Percentiles rank a stretch among this genome's conserved stretches.
Evolutionary conservation across 1,140 invertebrate genomes (phyloP).

Genomic region (Macrobrachium nipponense): DNA sequence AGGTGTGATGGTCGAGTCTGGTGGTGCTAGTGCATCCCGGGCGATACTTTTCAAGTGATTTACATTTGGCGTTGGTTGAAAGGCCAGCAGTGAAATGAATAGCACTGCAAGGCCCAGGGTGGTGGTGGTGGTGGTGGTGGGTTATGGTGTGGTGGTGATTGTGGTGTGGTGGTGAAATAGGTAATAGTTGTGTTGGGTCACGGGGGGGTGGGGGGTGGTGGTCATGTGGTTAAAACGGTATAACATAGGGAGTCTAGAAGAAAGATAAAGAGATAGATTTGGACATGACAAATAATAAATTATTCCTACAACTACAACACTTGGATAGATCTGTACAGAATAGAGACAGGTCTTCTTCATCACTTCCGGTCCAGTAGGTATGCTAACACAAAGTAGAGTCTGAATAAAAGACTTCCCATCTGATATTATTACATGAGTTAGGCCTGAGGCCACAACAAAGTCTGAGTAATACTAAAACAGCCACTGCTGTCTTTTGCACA

Average conservation of each 20-base stretch:
- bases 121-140: conserved; percentile 46
- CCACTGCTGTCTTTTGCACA: conserved; percentile 60
- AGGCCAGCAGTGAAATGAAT: conserved; percentile 51
- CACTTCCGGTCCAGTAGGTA: conserved; percentile 57
- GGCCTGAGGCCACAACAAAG: conserved; percentile 48
- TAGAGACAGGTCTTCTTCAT: conserved; percentile 55
- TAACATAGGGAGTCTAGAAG: conserved; percentile 61
- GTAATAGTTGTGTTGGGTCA: conserved; percentile 54
- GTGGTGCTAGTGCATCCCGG: conserved; percentile 56
- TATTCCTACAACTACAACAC: conserved; percentile 62
- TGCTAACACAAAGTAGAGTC: conserved; percentile 61
- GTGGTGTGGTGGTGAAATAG: conserved; percentile 21
- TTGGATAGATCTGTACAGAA: conserved; percentile 62
- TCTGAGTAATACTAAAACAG: conserved; percentile 61
- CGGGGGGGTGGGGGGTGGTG: conserved; percentile 49
- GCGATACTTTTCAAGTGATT: conserved; percentile 50
- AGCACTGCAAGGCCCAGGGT: conserved; percentile 50
- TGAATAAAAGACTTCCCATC: conserved; percentile 61
- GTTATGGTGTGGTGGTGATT: conserved; percentile 21
- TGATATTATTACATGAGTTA: conserved; percentile 61
- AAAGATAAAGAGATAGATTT: conserved; percentile 61
- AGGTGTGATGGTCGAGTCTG: conserved; percentile 50
- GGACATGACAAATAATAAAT: conserved; percentile 63
- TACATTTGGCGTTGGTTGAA: conserved; percentile 59
- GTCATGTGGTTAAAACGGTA: conserved; percentile 58